Conservation (phyloP, 2,113 vertebrate species). For the Sander lucioperca region DNA sequence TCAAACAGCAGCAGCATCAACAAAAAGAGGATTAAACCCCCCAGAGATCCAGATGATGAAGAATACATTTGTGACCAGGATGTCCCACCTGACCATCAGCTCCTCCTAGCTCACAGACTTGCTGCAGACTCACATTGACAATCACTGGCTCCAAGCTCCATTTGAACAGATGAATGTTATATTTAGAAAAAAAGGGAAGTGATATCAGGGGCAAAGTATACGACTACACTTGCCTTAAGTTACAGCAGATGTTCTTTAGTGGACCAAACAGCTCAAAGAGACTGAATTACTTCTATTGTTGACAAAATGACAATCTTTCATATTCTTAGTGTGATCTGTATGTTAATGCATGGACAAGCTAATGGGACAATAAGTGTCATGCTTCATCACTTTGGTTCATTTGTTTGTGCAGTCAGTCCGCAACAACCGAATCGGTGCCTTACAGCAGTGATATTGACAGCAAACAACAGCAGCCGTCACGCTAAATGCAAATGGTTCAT, state of each 20-base stretch:
- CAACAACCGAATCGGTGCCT: constrained; percentile 81
- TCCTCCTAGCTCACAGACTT: constrained; percentile 42
- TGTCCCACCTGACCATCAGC: constrained; percentile 44
- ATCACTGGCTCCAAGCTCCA: constrained; percentile 61
- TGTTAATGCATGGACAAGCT: constrained; percentile 66
- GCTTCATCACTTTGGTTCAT: constrained; percentile 60
- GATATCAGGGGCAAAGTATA: constrained; percentile 71
- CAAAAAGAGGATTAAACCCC: constrained; percentile 25
- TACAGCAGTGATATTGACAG: constrained; percentile 70
- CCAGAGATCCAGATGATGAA: constrained; percentile 65
- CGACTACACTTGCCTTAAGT: constrained; percentile 81
- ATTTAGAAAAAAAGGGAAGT: constrained; percentile 64
- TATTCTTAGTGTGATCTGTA: constrained; percentile 60
- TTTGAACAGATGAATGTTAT: constrained; percentile 69
- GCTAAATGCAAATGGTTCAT: constrained; percentile 66
- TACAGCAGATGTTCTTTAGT: constrained; percentile 71
- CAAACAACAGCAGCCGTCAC: constrained; percentile 56
- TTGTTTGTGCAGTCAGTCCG: constrained; percentile 62
- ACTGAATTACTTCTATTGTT: constrained; percentile 56
- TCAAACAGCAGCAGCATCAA: constrained; percentile 30
- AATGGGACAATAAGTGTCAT: constrained; percentile 48
- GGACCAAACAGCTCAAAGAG: constrained; percentile 79
- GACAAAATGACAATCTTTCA: constrained; percentile 66
- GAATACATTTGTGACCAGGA: constrained; percentile 59
- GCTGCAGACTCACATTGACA: constrained; percentile 61